phyloP scores from a whole-genome alignment of 1,140 invertebrate species.

The Conus betulinus region DNA sequence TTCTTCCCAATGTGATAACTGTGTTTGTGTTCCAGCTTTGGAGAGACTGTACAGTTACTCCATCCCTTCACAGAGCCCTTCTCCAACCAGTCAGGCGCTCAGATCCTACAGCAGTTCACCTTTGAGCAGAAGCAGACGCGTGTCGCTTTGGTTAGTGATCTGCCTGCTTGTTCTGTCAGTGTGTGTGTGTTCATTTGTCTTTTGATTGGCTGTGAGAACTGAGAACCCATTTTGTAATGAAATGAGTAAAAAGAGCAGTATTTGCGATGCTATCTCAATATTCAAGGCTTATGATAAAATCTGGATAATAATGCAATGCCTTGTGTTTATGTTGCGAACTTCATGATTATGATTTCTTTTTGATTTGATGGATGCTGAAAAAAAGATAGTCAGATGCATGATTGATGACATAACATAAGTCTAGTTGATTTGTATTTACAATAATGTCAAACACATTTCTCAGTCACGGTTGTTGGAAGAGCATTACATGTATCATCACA shows the following conservation, averaged over 20 bases:
- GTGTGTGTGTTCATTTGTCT: no score
- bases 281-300: no score
- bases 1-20: background rate
- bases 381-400: no score
- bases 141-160: slow-evolving; percentile 67
- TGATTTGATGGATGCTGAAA: no score
- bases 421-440: no score
- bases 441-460: no score
- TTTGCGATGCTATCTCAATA: background rate
- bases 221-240: background rate
- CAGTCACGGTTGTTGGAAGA: no score
- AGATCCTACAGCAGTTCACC: slow-evolving; percentile 74
- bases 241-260: background rate
- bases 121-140: slow-evolving; percentile 78
- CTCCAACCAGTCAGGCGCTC: slow-evolving; percentile 86
- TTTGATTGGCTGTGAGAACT: background rate
- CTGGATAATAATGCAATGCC: no score
- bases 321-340: no score
- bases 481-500: no score
- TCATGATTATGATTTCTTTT: no score
- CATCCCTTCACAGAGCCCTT: slow-evolving; percentile 91
- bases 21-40: slow-evolving; percentile 80
- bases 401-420: no score
- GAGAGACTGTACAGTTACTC: slow-evolving; percentile 88
- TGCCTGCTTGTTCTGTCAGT: background rate